Percentiles rank a stretch among this genome's conserved stretches.
Evolutionary conservation across 2,888 invertebrate genomes (phyloP).

Genomic region (Rhagium mordax): DNA sequence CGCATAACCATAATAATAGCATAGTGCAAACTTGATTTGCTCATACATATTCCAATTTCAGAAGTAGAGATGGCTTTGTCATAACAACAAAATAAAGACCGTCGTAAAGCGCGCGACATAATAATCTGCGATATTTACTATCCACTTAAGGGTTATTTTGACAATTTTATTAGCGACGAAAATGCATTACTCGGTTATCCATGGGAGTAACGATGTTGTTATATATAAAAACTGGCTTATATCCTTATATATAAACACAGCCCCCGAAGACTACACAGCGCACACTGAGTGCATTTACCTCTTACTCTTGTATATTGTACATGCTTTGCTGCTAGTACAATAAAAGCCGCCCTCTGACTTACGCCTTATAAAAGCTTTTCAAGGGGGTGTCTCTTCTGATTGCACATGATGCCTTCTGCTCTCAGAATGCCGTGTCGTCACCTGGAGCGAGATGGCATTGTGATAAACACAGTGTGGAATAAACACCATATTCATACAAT

Average conservation of each 20-base stretch:
- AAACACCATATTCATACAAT: conserved; percentile 24
- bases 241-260: conserved; percentile 8
- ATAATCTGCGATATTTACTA: conserved; percentile 26
- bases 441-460: conserved; percentile 14
- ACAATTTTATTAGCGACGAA: conserved; percentile 30
- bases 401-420: conserved; percentile 1
- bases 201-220: conserved; percentile 17
- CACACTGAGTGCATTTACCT: conserved; percentile 18
- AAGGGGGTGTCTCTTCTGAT: conserved; percentile 13
- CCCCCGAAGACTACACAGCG: conserved; percentile 1
- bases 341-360: conserved; percentile 13
- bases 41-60: conserved; percentile 35
- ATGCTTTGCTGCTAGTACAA: not conserved
- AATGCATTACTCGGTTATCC: conserved; percentile 19
- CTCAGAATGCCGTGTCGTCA: conserved; percentile 15
- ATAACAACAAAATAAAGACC: conserved; percentile 28
- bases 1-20: conserved; percentile 17
- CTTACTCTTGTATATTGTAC: conserved; percentile 16
- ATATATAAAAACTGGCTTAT: conserved; percentile 27
- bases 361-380: conserved; percentile 1
- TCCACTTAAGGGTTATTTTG: conserved; percentile 28
- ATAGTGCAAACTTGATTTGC: conserved; percentile 8
- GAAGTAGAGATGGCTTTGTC: conserved; percentile 24
- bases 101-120: conserved; percentile 19
- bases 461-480: conserved; percentile 23